Base-by-base conservation (phyloP, 2,888 invertebrate genomes). In the Amblyjoppa fuscipennis region DNA sequence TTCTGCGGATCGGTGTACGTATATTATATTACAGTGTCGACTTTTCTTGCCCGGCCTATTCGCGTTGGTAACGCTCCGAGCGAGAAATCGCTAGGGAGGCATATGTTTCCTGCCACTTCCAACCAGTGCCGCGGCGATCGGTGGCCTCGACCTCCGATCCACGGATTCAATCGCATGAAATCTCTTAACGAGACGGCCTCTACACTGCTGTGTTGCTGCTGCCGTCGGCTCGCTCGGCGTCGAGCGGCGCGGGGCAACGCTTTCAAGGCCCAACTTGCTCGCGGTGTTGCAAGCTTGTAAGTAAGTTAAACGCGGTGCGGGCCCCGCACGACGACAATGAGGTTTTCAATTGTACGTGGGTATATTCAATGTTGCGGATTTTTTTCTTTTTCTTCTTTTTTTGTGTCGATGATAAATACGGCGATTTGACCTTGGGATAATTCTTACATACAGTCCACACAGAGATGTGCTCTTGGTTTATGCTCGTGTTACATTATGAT, bases 111-210 rank as follows among this genome's bases (percentile, higher is more conserved):
- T 38, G 20, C 68, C 25, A 45, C 49, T 61, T 45, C 71, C 71
- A 51, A 11, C 31, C 51, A 31, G 53, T 28, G 73, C 25, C 53
- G 82, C 31, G 69, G 49, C 20, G 45, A 61, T 38, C 78, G 68
- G 59, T 68, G 84, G 61, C 87, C 84, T 77, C 85, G 82, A 76
- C 85, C 82, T 76, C 69, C 66, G 82, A 84, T 87, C 85, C 84
- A 84, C 84, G 85, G 85, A 85, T 88, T 78, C 83, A 85, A 85
- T 88, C 85, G 77, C 81, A 88, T 83, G 80, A 88, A 88, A 85
- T 84, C 79, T 82, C 81, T 76, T 64, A 75, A 75, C 83, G 69
- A 74, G 79, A 20, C 20, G 20, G 59, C 84, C 80, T 71, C 76
- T 66, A 64, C 61, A 20, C 20, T 20, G 20, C 20, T 20, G 20